Base-by-base conservation (phyloP, 1,140 invertebrate species). In the Latrodectus geometricus region DNA sequence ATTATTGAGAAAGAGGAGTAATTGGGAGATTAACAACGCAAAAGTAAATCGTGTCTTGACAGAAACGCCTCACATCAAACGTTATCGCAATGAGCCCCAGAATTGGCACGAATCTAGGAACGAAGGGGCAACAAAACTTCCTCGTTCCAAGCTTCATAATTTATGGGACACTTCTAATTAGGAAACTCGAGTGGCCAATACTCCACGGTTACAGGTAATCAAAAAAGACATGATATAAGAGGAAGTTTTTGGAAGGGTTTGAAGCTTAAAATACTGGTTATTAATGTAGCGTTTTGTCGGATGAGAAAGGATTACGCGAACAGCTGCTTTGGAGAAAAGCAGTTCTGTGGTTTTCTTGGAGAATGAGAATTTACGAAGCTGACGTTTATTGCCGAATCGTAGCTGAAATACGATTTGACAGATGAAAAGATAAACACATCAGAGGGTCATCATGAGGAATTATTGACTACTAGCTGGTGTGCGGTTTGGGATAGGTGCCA, bases 191-290 rank as follows among this genome's bases (percentile, higher is more conserved):
- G 48, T 72, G 54, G 70, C 79, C 50, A 17, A 21, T 70, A 72
- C 66, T 61, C n/a, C 77, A 35, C 54, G 68, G 49, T 66, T 35
- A 72, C 79, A 81, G 79, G 79, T 81, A 81, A 81, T 81, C 79
- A 81, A 81, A 81, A 65, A 72, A 70, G 79, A 81, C 79, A 72
- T 72, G 79, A 81, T 72, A 61, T 79, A 79, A n/a, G 68, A 61
- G 54, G 35, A 35, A 61, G 54, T 61, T 61, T 61, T 35, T 61
- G 54, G 54, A 68, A 50, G 65, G 50, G 35, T 35, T 35, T 35
- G 35, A 35, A 35, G 35, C 35, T 35, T 35, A 35, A 35, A 35
- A 35, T 35, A 35, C 35, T 35, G 35, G 35, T 35, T 35, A 35
- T 35, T 35, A 35, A 35, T 35, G 35, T 35, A 35, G 35, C 35